phyloP scores from a whole-genome alignment of 2,888 invertebrate genomes.

The Pasiphila rectangulata region DNA sequence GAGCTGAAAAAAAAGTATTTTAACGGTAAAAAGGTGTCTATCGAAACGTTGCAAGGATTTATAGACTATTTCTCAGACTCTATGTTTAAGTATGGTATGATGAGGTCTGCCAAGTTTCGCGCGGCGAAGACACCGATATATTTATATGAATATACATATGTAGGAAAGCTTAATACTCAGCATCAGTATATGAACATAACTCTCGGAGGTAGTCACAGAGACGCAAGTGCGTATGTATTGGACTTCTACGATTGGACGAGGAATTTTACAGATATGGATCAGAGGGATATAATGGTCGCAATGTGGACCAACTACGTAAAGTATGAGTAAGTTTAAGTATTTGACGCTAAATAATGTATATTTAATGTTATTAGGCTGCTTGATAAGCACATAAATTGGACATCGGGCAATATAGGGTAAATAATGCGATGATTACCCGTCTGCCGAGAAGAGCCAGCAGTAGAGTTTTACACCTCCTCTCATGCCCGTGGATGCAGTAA shows the following conservation, averaged over 20 bases:
- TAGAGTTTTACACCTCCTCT: no score
- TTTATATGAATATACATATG: conserved; percentile 66
- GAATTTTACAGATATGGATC: conserved; percentile 55
- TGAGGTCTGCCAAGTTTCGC: conserved; percentile 63
- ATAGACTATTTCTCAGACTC: conserved; percentile 69
- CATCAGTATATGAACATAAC: conserved; percentile 61
- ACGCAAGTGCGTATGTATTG: conserved; percentile 64
- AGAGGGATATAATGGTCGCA: conserved; percentile 58
- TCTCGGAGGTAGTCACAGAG: conserved; percentile 69
- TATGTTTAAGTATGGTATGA: conserved; percentile 67
- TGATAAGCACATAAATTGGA: neutral
- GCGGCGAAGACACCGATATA: conserved; percentile 49
- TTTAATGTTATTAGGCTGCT: neutral
- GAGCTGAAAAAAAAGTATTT: conserved; percentile 59
- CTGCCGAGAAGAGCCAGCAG: no score
- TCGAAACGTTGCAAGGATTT: conserved; percentile 50
- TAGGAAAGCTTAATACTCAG: conserved; percentile 59
- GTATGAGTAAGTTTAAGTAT: conserved; percentile 55
- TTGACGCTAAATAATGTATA: neutral
- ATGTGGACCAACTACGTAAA: conserved; percentile 72
- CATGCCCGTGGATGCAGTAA: no score
- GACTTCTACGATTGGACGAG: conserved; percentile 61
- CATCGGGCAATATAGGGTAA: no score
- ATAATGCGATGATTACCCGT: no score
- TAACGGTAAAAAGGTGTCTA: conserved; percentile 49